Conservation (phyloP, 2,888 invertebrate species). For the Clunio marinus region DNA sequence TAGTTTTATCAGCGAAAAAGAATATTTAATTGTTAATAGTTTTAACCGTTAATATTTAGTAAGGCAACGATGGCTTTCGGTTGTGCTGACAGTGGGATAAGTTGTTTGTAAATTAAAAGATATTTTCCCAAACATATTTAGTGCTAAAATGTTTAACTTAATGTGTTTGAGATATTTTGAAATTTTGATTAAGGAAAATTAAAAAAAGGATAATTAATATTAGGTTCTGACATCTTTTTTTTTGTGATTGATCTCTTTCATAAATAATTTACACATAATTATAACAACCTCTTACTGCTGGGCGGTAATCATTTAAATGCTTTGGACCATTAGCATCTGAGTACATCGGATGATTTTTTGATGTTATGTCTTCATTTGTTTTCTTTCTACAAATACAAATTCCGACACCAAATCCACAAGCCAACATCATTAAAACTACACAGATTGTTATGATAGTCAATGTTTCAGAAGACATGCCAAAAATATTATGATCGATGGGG, state of each 20-base stretch:
- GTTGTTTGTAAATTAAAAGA: no score
- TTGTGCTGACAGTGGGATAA: no score
- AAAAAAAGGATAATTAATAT: no score
- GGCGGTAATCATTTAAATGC: conserved; percentile 35
- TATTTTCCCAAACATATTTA: no score
- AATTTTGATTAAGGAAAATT: no score
- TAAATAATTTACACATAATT: not conserved
- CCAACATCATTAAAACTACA: conserved; percentile 63
- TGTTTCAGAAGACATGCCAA: conserved; percentile 51
- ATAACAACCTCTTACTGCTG: conserved; percentile 35
- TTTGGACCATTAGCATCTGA: conserved; percentile 29
- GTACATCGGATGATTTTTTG: not conserved
- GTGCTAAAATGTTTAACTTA: no score
- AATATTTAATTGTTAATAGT: no score
- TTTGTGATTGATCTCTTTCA: no score
- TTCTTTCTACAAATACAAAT: conserved; percentile 66
- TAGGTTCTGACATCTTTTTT: no score
- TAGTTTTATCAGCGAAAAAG: not conserved
- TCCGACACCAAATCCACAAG: conserved; percentile 64
- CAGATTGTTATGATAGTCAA: conserved; percentile 70
- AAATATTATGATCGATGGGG: conserved; percentile 8
- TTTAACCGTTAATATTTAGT: no score
- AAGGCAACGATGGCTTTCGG: no score
- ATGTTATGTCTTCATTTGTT: conserved; percentile 50
- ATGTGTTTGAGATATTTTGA: no score